Base-by-base conservation (phyloP, 2,888 invertebrate species). In the Lamproptera curius region DNA sequence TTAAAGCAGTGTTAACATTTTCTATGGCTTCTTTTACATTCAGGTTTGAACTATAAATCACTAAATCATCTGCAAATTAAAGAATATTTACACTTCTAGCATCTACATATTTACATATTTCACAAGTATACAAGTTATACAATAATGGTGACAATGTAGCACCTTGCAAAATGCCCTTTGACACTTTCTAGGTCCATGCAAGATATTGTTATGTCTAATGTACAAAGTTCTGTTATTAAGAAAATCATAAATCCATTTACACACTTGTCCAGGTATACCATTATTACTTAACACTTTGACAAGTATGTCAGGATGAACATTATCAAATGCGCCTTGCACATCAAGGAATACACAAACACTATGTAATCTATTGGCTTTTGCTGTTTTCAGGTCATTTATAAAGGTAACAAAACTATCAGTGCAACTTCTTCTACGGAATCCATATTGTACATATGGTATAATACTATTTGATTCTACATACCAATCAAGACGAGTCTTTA, bases 251-350 rank as follows among this genome's bases (percentile, higher is more conserved):
- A 52, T 31, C 31, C 31, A 31, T n/a, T n/a, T 13, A n/a, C n/a
- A n/a, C 31, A 28, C 6, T 28, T 2, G 6, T 42, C 45, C 48
- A 48, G 53, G 50, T 42, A 42, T 13, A 31, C 23, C 38, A 4
- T 49, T 16, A 6, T 16, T 2, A 5, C 8, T 15, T 8, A 35
- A 8, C 15, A 15, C 8, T 35, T 35, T 3, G 4, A 5, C 35
- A 28, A 20, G 14, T 1, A 50, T 38, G 26, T 33, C 17, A 23
- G 34, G 20, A 35, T 51, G 14, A 16, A 56, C 52, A 54, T 55
- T 56, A 36, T 56, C 55, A 52, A 48, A 55, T 10, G 58, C 55
- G 36, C 56, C 55, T 43, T 55, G n/a, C 8, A 56, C 36, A 52
- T 58, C 55, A 42, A 55, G 41, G 28, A 46, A 42, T 3, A 46